Evolutionary conservation across 2,888 invertebrate species (phyloP).

Genomic region (Nomada fabriciana): DNA sequence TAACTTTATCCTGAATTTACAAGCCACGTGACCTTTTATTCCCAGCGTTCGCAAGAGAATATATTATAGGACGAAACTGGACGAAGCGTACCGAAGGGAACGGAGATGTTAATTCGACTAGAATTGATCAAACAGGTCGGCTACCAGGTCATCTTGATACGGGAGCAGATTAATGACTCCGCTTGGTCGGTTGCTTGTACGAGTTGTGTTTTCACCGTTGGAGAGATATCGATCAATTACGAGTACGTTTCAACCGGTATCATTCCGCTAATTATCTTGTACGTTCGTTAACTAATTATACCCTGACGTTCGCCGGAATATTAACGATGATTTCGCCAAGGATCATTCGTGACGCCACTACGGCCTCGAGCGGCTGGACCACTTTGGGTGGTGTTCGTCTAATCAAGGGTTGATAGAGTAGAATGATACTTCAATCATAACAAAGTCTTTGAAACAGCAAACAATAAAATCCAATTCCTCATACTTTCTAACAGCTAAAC

Average conservation of each 20-base stretch:
- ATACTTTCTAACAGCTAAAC: no score
- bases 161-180: slow-evolving; percentile 46
- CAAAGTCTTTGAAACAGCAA: no score
- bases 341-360: neutral
- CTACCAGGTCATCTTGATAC: slow-evolving; percentile 56
- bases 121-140: slow-evolving; percentile 49
- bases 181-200: slow-evolving; percentile 43
- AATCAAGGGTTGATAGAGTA: slow-evolving; percentile 6
- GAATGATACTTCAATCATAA: no score
- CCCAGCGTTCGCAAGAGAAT: no score
- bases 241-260: slow-evolving; percentile 46
- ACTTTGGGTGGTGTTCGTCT: slow-evolving; percentile 11
- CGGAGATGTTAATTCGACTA: slow-evolving; percentile 44
- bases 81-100: slow-evolving; percentile 11
- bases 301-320: slow-evolving; percentile 9
- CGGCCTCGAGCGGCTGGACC: slow-evolving; percentile 8
- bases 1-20: no score
- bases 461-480: no score
- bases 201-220: slow-evolving; percentile 45
- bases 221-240: slow-evolving; percentile 56
- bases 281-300: slow-evolving; percentile 51
- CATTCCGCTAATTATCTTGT: slow-evolving; percentile 54
- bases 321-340: slow-evolving; percentile 22
- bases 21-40: no score
- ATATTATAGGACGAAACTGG: neutral